Base-by-base conservation (phyloP, 1,140 invertebrate genomes). In the Habropoda laboriosa region DNA sequence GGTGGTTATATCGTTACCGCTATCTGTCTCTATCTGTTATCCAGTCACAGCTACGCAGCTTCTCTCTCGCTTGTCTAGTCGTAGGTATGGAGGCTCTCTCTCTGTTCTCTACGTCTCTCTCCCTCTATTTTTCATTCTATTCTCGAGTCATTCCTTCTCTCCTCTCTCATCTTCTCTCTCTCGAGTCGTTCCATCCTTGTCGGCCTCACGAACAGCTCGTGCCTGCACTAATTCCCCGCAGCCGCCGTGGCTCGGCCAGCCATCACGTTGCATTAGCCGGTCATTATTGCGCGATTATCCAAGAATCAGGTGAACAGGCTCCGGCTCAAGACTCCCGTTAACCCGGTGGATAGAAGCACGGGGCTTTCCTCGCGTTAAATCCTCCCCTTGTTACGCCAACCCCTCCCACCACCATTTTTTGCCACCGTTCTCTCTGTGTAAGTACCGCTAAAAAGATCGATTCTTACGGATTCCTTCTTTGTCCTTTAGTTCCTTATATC, bases 251-350 rank as follows among this genome's bases (percentile, higher is more conserved):
- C 38, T 64, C 16, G 61, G 61, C 32, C 40, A 45, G 61, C 67
- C 53, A 57, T 74, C 53, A 10, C 21, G 53, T 74, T 70, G 63
- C 58, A 80, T 75, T 75, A 70, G 49, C n/a, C 35, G 30, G 38
- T 49, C 68, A 73, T 84, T 84, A 80, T 64, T 80, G 61, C 58
- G 27, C 47, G 45, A 84, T 80, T 68, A 79, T 49, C 42, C 70
- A 75, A 80, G 82, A 79, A 74, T 82, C 76, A 16, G 12, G 51
- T 32, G 78, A 67, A 57, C 49, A 3, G 18, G 68, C n/a, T 38
- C 8, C 12, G 49, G 27, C 24, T 30, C 42, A 8, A 40, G 49
- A 40, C 21, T 4, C 13, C 35, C 38, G 68, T 71, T 71, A 30
- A 71, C 24, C 16, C 27, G 4, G 1, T 4, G 12, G 3, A 61